Evolutionary conservation across 2,888 invertebrate species (phyloP).

Genomic region (Pimpla rufipes): DNA sequence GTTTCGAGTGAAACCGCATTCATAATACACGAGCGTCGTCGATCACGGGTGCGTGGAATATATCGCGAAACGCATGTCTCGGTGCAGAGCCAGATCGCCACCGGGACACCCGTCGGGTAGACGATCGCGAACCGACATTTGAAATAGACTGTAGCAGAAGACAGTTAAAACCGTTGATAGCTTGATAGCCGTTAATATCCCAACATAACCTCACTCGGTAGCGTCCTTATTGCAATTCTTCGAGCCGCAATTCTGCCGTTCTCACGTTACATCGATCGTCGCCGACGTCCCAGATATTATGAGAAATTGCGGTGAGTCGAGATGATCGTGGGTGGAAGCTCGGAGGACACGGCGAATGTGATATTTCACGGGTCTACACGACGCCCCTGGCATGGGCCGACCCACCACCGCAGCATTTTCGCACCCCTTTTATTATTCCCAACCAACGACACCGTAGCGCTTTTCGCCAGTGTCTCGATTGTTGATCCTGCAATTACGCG

Average conservation of each 20-base stretch:
- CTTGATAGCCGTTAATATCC: conserved; percentile 77
- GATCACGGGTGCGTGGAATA: not conserved
- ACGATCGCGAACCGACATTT: conserved; percentile 26
- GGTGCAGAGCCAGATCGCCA: not conserved
- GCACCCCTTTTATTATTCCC: not conserved
- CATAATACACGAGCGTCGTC: not conserved
- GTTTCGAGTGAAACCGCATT: not conserved
- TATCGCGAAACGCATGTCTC: conserved; percentile 22
- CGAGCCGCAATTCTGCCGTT: conserved; percentile 66
- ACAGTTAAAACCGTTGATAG: conserved; percentile 72
- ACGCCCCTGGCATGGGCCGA: conserved; percentile 1
- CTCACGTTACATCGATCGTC: conserved; percentile 66
- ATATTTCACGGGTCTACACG: conserved; percentile 30
- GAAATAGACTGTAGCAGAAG: conserved; percentile 61
- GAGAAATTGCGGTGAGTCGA: conserved; percentile 75
- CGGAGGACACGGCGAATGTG: conserved; percentile 13
- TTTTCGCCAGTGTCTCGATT: conserved; percentile 15
- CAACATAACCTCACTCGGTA: conserved; percentile 72
- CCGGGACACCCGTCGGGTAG: conserved; percentile 3
- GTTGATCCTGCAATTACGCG: not conserved
- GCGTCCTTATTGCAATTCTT: conserved; percentile 78
- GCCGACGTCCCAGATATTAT: conserved; percentile 73
- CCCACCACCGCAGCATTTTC: not conserved
- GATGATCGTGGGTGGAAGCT: not conserved
- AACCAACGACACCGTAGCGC: not conserved